A percentile compares a stretch with the other conserved stretches of the same genome.
Conservation (phyloP, 2,113 vertebrate genomes). For the Amphiprion percula region DNA sequence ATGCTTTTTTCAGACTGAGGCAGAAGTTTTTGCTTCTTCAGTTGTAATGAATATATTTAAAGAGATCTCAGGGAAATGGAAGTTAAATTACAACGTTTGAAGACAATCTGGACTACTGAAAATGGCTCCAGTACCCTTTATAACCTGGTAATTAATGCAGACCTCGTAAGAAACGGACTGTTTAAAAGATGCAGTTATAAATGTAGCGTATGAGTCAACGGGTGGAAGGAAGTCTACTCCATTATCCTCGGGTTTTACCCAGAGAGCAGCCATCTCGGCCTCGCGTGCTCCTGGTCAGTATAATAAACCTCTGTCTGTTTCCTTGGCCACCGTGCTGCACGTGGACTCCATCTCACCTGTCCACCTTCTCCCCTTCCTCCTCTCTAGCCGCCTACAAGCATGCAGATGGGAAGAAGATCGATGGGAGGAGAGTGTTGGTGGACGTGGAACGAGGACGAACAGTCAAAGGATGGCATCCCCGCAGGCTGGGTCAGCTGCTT, state of each 20-base stretch:
- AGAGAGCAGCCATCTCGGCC: constrained; percentile 81
- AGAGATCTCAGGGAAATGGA: too few species aligned
- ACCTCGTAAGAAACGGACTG: not conserved
- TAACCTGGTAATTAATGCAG: not conserved
- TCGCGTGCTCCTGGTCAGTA: constrained; percentile 85
- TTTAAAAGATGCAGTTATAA: constrained; percentile 29
- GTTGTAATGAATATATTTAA: too few species aligned
- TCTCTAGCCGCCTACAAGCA: constrained; percentile 95
- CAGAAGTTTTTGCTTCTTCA: too few species aligned
- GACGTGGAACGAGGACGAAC: constrained; percentile 95
- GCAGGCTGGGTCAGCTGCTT: constrained; percentile 87
- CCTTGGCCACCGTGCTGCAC: constrained; percentile 67
- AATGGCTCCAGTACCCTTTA: too few species aligned
- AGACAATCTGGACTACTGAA: too few species aligned
- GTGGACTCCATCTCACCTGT: constrained; percentile 18
- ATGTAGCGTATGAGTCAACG: constrained; percentile 58
- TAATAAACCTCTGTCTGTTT: constrained; percentile 77
- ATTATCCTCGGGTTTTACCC: constrained; percentile 78
- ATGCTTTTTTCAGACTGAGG: too few species aligned
- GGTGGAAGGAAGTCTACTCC: constrained; percentile 80
- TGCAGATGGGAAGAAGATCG: constrained; percentile 96
- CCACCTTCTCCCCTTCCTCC: constrained; percentile 65
- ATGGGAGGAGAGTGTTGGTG: constrained; percentile 91
- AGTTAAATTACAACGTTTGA: too few species aligned
- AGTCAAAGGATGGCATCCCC: constrained; percentile 93